These are phyloP conservation scores for Amblyopsis rosae DNA, from an alignment of 2,113 vertebrate genomes.

Conservation along the genomic window DNA sequence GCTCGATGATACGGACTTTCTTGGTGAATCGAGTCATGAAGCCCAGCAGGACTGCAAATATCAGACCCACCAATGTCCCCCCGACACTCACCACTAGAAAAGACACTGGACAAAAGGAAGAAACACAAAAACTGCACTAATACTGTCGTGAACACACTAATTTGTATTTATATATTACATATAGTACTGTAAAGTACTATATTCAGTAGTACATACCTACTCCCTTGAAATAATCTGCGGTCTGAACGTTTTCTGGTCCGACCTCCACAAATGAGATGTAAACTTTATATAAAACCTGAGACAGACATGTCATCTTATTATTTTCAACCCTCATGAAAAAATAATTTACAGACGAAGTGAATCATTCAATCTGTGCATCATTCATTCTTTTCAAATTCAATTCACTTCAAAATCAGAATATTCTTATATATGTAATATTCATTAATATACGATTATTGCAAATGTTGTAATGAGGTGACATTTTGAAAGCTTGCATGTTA, in stretches of 20 bases:
- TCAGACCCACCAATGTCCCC: conserved; percentile 89
- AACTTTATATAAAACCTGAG: conserved; percentile 92
- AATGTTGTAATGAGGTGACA: too few species aligned
- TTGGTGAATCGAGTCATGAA: conserved; percentile 96
- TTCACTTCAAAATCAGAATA: too few species aligned
- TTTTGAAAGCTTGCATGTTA: too few species aligned
- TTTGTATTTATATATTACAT: not conserved
- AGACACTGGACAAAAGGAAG: conserved; percentile 76
- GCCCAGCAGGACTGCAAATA: conserved; percentile 91
- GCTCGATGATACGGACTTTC: conserved; percentile 96
- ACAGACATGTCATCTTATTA: conserved; percentile 10
- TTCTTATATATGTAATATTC: too few species aligned
- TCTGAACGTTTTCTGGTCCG: conserved; percentile 84
- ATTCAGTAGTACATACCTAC: conserved; percentile 83
- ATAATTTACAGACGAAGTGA: not conserved
- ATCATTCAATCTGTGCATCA: not conserved
- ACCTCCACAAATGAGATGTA: conserved; percentile 96
- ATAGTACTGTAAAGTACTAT: not conserved
- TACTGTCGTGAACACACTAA: too few species aligned
- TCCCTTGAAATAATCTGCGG: conserved; percentile 91
- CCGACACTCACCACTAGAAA: conserved; percentile 95
- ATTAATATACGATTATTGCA: too few species aligned
- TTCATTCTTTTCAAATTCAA: too few species aligned
- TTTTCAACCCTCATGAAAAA: too few species aligned
- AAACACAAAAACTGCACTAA: too few species aligned